phyloP scores from a whole-genome alignment of 2,113 vertebrate species.

The Amblyornis subalaris region DNA sequence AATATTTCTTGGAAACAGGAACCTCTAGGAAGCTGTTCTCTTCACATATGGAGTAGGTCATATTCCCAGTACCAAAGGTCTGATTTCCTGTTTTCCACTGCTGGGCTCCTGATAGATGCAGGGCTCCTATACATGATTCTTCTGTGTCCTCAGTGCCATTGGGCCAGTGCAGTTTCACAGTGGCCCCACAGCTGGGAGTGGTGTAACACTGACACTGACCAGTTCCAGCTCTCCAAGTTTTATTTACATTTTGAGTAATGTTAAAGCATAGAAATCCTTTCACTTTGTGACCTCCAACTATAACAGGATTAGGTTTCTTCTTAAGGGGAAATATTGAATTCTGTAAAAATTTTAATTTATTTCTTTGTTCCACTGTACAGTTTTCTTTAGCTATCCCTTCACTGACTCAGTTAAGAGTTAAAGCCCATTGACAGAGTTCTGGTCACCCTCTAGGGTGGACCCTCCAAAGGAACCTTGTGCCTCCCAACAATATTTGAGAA shows the following conservation, averaged over 20 bases:
- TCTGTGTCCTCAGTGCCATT: not conserved
- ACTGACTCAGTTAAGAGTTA: no score
- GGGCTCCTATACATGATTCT: not conserved
- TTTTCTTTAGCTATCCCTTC: not conserved
- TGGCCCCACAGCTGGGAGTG: not conserved
- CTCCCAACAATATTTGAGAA: not conserved
- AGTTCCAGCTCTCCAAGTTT: not conserved
- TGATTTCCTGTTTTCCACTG: not conserved
- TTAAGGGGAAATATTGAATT: not conserved
- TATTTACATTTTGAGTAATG: fast-evolving
- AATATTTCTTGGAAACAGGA: not conserved
- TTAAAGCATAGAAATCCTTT: not conserved
- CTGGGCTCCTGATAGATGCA: not conserved
- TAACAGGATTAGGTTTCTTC: not conserved
- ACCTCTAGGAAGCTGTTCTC: not conserved
- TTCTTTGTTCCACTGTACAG: not conserved
- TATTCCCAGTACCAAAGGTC: not conserved
- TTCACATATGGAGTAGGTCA: not conserved
- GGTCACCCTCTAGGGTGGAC: fast-evolving
- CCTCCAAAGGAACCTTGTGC: not conserved
- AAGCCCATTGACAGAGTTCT: not conserved
- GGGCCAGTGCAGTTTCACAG: not conserved
- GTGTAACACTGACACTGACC: not conserved
- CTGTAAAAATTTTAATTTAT: not conserved
- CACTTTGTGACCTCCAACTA: not conserved